Conservation (phyloP, 2,797 vertebrate genomes). For the Pitangus sulphuratus region DNA sequence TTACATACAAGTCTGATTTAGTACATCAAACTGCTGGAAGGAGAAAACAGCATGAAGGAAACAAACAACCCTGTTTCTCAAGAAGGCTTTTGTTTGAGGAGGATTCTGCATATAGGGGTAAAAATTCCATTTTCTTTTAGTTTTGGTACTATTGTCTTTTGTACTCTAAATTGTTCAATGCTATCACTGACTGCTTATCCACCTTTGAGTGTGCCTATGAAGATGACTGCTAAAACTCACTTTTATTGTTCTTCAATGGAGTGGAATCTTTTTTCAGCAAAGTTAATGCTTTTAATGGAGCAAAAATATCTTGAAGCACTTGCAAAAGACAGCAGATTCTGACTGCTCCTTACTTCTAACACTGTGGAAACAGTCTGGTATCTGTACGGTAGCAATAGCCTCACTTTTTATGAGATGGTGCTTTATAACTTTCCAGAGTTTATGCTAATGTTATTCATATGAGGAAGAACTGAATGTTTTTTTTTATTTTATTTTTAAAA, state of each 20-base stretch:
- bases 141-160: neutral
- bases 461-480: fast-evolving
- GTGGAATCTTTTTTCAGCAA: neutral
- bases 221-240: neutral
- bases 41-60: neutral
- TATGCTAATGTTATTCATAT: neutral
- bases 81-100: neutral
- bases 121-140: neutral
- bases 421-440: neutral
- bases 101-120: neutral
- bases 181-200: neutral
- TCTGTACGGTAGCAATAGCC: neutral
- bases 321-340: neutral
- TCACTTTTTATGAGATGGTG: neutral
- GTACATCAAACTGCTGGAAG: neutral
- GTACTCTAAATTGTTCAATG: neutral
- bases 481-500: neutral
- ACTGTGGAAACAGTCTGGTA: neutral
- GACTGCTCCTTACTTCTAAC: neutral
- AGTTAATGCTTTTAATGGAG: neutral
- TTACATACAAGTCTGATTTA: neutral
- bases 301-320: neutral
- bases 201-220: neutral
- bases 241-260: neutral
- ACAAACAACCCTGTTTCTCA: neutral